A percentile compares a stretch with the other conserved stretches of the same genome.
Conservation (phyloP, 2,113 vertebrate species). For the Lepisosteus oculatus region DNA sequence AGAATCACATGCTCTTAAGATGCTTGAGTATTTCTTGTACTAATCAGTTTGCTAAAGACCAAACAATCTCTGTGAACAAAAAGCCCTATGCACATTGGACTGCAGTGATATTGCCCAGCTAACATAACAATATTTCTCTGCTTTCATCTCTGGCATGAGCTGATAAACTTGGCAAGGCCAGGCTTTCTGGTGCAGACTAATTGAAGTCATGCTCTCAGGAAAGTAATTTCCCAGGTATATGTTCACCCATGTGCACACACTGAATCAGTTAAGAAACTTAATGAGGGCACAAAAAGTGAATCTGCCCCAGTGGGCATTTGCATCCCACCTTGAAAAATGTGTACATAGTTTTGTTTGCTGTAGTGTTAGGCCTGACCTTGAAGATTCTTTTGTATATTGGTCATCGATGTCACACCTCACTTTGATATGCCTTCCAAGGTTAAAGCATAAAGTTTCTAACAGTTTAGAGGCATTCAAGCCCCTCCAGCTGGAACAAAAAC, state of each 20-base stretch:
- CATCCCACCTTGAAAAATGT: conserved; percentile 24
- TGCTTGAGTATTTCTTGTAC: not conserved
- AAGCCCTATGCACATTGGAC: not conserved
- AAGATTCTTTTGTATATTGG: conserved; percentile 67
- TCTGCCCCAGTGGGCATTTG: conserved; percentile 35
- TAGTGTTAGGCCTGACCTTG: conserved; percentile 55
- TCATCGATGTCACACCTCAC: conserved; percentile 53
- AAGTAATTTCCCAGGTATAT: too few species aligned
- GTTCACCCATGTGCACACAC: too few species aligned
- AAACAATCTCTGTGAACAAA: not conserved
- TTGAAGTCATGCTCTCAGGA: too few species aligned
- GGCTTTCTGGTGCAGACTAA: too few species aligned
- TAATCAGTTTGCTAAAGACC: not conserved
- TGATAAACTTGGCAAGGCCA: too few species aligned
- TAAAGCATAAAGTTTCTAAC: conserved; percentile 63
- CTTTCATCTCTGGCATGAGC: too few species aligned
- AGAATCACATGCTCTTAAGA: not conserved
- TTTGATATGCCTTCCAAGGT: conserved; percentile 58
- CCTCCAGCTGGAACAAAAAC: not conserved
- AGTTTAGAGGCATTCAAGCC: conserved; percentile 32
- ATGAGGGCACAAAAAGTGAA: too few species aligned
- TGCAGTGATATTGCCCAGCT: too few species aligned
- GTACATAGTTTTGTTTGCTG: conserved; percentile 23
- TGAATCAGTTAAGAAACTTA: too few species aligned
- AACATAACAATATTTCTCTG: too few species aligned